Evolutionary conservation across 1,140 invertebrate species (phyloP).

Genomic region (Galleria mellonella): DNA sequence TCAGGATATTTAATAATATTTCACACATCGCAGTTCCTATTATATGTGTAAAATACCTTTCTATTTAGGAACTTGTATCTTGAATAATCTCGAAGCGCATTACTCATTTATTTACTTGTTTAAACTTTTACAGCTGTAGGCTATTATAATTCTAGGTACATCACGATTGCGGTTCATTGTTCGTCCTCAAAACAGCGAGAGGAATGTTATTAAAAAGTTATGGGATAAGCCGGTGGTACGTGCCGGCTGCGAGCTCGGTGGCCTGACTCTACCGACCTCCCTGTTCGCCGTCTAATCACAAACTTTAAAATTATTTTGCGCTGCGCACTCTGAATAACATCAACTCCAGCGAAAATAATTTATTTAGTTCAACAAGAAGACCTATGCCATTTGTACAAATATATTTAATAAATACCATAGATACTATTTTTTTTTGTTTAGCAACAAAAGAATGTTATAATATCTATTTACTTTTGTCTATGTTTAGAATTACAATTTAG

Average conservation of each 20-base stretch:
- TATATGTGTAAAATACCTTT: too few relatives aligned
- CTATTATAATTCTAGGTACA: slow-evolving; percentile 54
- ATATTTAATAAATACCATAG: too few relatives aligned
- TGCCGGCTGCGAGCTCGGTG: slow-evolving; percentile 23
- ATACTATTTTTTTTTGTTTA: too few relatives aligned
- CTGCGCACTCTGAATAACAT: slow-evolving; percentile 15
- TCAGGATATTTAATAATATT: too few relatives aligned
- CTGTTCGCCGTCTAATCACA: slow-evolving; percentile 33
- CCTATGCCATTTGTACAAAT: too few relatives aligned
- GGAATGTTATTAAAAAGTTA: slow-evolving; percentile 71
- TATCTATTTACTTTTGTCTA: too few relatives aligned
- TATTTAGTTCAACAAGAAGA: neutral
- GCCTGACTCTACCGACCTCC: too few relatives aligned
- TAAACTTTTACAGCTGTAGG: slow-evolving; percentile 35
- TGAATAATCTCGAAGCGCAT: too few relatives aligned
- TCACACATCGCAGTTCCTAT: too few relatives aligned
- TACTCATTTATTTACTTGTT: slow-evolving; percentile 24
- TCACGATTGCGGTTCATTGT: slow-evolving; percentile 36
- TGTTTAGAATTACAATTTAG: too few relatives aligned
- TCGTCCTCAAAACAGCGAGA: slow-evolving; percentile 41
- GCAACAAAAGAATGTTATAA: too few relatives aligned
- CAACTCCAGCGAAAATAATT: neutral
- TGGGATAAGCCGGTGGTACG: slow-evolving; percentile 53
- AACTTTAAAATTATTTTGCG: slow-evolving; percentile 49
- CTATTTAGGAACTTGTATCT: too few relatives aligned